A percentile compares a stretch with the other conserved stretches of the same genome.
Conservation (phyloP, 2,888 invertebrate genomes). For the Drosophila pseudotakahashii region DNA sequence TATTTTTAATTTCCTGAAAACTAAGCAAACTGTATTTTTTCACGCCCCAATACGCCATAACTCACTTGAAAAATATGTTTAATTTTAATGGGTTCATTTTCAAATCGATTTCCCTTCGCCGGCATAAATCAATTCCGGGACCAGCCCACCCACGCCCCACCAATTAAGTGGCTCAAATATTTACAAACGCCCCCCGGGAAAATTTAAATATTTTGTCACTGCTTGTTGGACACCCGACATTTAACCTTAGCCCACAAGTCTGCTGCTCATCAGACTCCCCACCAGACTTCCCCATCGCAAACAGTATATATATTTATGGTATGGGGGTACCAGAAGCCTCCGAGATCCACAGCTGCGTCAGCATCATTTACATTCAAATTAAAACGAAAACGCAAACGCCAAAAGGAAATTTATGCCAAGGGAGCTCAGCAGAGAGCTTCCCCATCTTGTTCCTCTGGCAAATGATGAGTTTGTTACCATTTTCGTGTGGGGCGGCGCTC, state of each 20-base stretch:
- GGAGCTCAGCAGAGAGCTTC: slow-evolving; percentile 30
- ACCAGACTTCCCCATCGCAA: background rate
- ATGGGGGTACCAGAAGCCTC: background rate
- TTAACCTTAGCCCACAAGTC: slow-evolving; percentile 63
- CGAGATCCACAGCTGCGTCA: slow-evolving; percentile 46
- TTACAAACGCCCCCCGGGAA: slow-evolving; percentile 67
- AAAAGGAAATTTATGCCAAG: slow-evolving; percentile 72
- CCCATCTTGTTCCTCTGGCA: slow-evolving; percentile 20
- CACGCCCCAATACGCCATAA: slow-evolving; percentile 7
- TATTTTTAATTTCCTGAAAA: background rate
- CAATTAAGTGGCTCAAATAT: slow-evolving; percentile 79
- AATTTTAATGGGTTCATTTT: slow-evolving; percentile 30
- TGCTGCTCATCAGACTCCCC: slow-evolving; percentile 16
- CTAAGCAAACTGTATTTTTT: background rate
- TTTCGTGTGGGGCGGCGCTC: slow-evolving; percentile 34
- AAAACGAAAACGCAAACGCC: slow-evolving; percentile 65
- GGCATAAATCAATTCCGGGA: slow-evolving; percentile 46
- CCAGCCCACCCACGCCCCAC: slow-evolving; percentile 44
- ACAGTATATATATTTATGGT: slow-evolving; percentile 5
- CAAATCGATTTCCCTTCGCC: slow-evolving; percentile 42
- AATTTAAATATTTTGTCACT: slow-evolving; percentile 80
- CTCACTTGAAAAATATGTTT: slow-evolving; percentile 32
- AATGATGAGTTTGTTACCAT: slow-evolving; percentile 57
- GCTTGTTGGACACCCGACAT: slow-evolving; percentile 73
- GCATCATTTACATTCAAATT: slow-evolving; percentile 81